phyloP scores from a whole-genome alignment of 2,888 invertebrate genomes.

The Drosophila cracens region DNA sequence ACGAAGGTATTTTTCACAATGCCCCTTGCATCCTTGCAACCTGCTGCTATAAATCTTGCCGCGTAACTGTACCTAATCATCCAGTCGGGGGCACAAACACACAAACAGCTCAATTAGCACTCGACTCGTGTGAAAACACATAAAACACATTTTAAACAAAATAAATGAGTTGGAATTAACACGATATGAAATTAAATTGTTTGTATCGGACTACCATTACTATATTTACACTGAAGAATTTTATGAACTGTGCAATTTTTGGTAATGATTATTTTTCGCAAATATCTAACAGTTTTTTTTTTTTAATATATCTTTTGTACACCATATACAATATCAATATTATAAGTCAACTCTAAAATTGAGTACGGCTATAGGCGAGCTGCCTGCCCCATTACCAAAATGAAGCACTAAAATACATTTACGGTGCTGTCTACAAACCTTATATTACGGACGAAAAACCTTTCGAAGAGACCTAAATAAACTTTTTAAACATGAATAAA shows the following conservation, averaged over 20 bases:
- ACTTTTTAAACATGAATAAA: neutral
- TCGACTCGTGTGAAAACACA: slow-evolving; percentile 4
- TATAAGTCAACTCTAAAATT: too few species aligned
- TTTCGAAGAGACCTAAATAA: neutral
- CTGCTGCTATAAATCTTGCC: slow-evolving; percentile 47
- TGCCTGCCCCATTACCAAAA: neutral
- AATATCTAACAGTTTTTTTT: neutral
- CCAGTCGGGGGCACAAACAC: neutral
- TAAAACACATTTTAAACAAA: slow-evolving; percentile 9
- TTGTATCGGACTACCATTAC: neutral
- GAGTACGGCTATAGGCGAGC: too few species aligned
- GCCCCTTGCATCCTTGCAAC: neutral
- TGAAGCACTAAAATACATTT: neutral
- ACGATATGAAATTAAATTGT: neutral
- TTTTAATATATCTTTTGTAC: accelerated
- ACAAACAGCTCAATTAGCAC: slow-evolving; percentile 38
- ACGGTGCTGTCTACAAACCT: neutral
- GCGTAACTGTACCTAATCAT: slow-evolving; percentile 47
- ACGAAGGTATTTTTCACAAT: slow-evolving; percentile 29
- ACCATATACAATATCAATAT: neutral
- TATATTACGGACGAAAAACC: neutral
- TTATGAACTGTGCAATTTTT: neutral
- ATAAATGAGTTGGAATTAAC: slow-evolving; percentile 17
- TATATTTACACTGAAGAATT: neutral
- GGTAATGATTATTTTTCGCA: neutral